phyloP scores from a whole-genome alignment of 2,113 vertebrate species.

The Thunnus thynnus region DNA sequence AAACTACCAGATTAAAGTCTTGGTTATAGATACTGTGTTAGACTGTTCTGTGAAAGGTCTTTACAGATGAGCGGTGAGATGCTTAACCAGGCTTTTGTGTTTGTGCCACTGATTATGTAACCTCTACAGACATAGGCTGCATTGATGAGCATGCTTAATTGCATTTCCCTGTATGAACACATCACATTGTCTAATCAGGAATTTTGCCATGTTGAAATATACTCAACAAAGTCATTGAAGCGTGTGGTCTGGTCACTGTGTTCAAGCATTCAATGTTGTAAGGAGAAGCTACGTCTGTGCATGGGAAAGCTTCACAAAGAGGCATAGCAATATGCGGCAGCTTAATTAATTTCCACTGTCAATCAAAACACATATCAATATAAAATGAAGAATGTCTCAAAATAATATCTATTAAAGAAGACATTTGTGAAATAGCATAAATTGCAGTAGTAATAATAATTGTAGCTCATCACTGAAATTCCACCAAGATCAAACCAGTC shows the following conservation, averaged over 20 bases:
- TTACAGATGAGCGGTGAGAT: conserved; percentile 12
- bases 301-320: not conserved
- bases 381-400: not conserved
- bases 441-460: not conserved
- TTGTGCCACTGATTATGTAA: conserved; percentile 49
- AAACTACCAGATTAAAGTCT: not conserved
- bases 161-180: not conserved
- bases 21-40: not conserved
- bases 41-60: not conserved
- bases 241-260: not conserved
- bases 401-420: not conserved
- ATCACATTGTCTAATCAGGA: not conserved
- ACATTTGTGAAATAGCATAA: not conserved
- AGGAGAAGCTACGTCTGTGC: not conserved
- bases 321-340: no score
- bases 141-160: conserved; percentile 50
- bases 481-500: conserved; percentile 18
- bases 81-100: conserved; percentile 9
- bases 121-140: conserved; percentile 39
- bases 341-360: no score
- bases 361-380: not conserved
- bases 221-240: not conserved
- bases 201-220: not conserved
- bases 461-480: not conserved
- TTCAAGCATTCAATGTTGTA: not conserved